A percentile compares a stretch with the other conserved stretches of the same genome.
These are phyloP conservation scores for Phodopus roborovskii DNA, from an alignment of 2,113 vertebrate species.

Conservation along the genomic window DNA sequence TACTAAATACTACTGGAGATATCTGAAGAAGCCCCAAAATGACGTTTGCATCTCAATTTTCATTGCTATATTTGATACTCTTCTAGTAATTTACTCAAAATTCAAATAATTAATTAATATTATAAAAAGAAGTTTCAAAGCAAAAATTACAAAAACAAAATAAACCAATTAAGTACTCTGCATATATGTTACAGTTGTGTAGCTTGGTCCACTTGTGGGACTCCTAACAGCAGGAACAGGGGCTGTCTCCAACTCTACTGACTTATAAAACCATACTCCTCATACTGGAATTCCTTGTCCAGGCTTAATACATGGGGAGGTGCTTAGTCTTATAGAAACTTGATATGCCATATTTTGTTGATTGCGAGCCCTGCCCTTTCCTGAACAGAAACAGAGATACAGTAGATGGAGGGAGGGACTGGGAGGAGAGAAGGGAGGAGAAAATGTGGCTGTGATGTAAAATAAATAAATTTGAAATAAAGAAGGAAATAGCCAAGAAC, in stretches of 20 bases:
- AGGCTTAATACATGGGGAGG: background rate
- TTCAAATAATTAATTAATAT: slow-evolving; percentile 27
- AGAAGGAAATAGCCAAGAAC: background rate
- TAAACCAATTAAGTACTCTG: background rate
- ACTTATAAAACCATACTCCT: background rate
- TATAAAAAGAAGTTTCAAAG: slow-evolving; percentile 49
- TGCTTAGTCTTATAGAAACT: background rate
- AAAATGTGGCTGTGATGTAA: no score
- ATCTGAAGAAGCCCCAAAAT: slow-evolving; percentile 11
- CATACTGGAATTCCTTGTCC: background rate
- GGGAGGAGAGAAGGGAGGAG: no score
- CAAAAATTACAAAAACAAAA: slow-evolving; percentile 4
- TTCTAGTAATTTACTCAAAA: background rate
- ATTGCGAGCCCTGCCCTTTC: no score
- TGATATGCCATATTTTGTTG: no score
- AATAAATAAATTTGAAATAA: background rate
- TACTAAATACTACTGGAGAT: slow-evolving; percentile 51
- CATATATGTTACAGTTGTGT: background rate
- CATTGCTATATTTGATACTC: background rate
- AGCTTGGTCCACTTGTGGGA: background rate
- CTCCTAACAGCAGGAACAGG: background rate
- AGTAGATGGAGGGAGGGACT: no score
- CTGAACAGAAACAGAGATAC: no score
- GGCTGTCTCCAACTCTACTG: background rate
- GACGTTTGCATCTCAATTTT: background rate